Conservation (phyloP, 2,888 invertebrate genomes). For the Platycheirus rosarum region DNA sequence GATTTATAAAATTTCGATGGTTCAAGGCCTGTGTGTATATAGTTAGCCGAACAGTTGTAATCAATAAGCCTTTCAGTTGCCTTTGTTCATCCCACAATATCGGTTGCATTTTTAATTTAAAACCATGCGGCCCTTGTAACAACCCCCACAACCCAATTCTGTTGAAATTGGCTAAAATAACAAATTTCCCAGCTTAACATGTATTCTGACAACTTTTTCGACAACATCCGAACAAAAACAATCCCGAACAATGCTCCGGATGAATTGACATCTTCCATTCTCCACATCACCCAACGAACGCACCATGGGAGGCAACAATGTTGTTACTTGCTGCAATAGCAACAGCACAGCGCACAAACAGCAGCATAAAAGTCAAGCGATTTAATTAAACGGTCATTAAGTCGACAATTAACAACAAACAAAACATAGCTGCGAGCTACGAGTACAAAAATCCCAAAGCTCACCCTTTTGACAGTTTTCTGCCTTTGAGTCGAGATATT, state of each 20-base stretch:
- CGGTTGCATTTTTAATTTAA: background rate
- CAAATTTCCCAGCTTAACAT: conserved; percentile 49
- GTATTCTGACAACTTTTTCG: conserved; percentile 52
- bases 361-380: conserved; percentile 77
- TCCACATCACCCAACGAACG: conserved; percentile 5
- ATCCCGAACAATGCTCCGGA: conserved; percentile 29
- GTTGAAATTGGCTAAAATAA: conserved; percentile 43
- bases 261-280: conserved; percentile 21
- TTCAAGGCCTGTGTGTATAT: too few relatives aligned
- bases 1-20: too few relatives aligned
- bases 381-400: conserved; percentile 82
- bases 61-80: too few relatives aligned
- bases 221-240: conserved; percentile 37
- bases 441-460: conserved; percentile 40
- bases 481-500: conserved; percentile 21
- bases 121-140: background rate
- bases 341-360: conserved; percentile 36
- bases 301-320: conserved; percentile 6
- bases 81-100: background rate
- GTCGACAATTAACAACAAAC: conserved; percentile 80
- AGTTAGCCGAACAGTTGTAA: too few relatives aligned
- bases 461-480: conserved; percentile 27
- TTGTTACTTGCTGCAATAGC: conserved; percentile 39
- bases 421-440: conserved; percentile 74
- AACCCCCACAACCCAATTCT: background rate